Base-by-base conservation (phyloP, 1,140 invertebrate genomes). In the Antheraea pernyi region DNA sequence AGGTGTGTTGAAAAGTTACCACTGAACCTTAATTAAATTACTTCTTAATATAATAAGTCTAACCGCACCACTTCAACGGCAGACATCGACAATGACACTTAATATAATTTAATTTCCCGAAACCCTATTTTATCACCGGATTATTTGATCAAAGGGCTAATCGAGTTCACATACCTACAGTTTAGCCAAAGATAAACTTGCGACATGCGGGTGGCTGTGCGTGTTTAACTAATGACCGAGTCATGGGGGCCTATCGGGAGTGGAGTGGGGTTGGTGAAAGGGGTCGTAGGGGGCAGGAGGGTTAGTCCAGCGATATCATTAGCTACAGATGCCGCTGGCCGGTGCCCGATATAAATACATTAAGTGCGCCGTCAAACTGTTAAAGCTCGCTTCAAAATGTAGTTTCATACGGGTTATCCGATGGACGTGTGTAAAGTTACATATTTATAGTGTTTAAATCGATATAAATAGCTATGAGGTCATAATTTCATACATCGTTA, bases 101-200 rank as follows among this genome's bases (percentile, higher is more conserved):
- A 86, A 85, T 83, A 83, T 89, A 89, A 91, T 91, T 91, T 89
- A 91, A 91, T 91, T 89, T 91, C 86, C 82, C 81, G 78, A 86
- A 88, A 84, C 86, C 83, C 88, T 86, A 88, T 85, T 91, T 91
- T 89, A 91, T 91, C 85, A 83, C 72, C 67, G 86, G 88, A 90
- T 91, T 90, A 91, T 91, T 91, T 91, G 89, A 91, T 91, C 89
- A 91, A 91, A 91, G 89, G 89, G 86, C 89, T 91, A 91, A 91
- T 91, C 88, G 88, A 86, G 85, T 91, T 80, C 82, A 86, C 85
- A 87, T 87, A 87, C 81, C 82, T 89, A 88, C 85, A 84, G 83
- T 88, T 91, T 88, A 87, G 87, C 82, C 83, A 84, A 91, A 91
- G 89, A 91, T 91, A 91, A 91, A 91, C 88, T 90, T 86, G 86